These are phyloP conservation scores for Tricholaema leucomelas DNA, from an alignment of 2,113 vertebrate genomes.

Conservation along the genomic window DNA sequence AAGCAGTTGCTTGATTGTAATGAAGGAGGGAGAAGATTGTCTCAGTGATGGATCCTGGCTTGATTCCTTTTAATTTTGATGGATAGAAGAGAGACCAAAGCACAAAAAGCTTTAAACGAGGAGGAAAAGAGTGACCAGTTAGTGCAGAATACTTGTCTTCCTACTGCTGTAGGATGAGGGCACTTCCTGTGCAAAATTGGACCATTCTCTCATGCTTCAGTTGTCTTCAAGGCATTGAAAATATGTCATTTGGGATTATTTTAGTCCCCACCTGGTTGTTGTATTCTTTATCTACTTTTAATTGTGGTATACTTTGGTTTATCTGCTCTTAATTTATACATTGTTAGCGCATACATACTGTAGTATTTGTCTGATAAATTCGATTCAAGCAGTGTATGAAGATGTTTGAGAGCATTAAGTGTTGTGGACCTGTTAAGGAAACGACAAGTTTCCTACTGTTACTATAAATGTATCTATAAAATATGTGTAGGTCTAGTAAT, in stretches of 20 bases:
- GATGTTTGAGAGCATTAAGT: neutral
- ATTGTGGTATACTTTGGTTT: neutral
- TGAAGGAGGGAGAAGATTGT: neutral
- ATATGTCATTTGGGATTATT: neutral
- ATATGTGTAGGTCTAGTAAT: neutral
- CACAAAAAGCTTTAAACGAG: neutral
- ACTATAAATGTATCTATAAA: neutral
- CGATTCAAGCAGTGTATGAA: neutral
- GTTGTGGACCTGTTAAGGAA: neutral
- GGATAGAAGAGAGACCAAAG: neutral
- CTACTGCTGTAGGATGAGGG: neutral
- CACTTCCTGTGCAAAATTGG: neutral
- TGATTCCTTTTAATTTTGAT: conserved; percentile 17
- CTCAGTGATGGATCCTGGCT: neutral
- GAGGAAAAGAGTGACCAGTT: neutral
- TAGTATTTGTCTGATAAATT: neutral
- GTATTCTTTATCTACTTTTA: neutral
- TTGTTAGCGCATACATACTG: neutral
- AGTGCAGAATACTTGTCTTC: neutral
- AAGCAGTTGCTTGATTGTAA: neutral
- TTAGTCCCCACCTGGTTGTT: neutral
- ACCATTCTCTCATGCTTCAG: neutral
- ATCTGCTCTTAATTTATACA: neutral
- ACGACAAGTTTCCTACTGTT: neutral
- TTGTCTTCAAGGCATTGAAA: neutral